Base-by-base conservation (phyloP, 2,888 invertebrate genomes). In the Drosophila antonietae region DNA sequence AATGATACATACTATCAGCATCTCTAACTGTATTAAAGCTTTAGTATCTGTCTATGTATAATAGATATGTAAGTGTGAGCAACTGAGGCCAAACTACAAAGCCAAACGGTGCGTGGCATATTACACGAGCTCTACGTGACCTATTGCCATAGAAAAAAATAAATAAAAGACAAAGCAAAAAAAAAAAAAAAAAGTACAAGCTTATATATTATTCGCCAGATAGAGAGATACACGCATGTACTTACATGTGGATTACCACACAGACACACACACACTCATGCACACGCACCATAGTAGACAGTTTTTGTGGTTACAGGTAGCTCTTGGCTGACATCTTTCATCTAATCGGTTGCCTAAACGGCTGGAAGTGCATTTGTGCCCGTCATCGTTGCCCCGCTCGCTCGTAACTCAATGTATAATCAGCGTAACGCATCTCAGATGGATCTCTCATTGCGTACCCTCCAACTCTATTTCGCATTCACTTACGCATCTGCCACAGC, bases 261-360 rank as follows among this genome's bases (percentile, higher is more conserved):
- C 69, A 65, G 18, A 23, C 37, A 23, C 52, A 35, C 39, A 15
- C 33, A 20, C 51, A n/a, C 52, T 20, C 39, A n/a, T 18, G 18
- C 39, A 39, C 8, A 28, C 39, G 12, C 39, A 8, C n/a, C 15
- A 37, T 37, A 31, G 43, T 14, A 39, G 28, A 10, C 28, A 33
- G n/a, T 33, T 70, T 66, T 66, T 37, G 55, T 56, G 58, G 49
- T 39, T 51, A 51, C 76, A 73, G 82, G 72, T 55, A 62, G 71
- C 57, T 57, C 56, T 62, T 56, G 66, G 53, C 78, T 79, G 79
- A 64, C 77, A 71, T 75, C 64, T 69, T n/a, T 69, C 73, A 73
- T 83, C 73, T 79, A 79, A 88, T 83, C 74, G 68, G 66, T 75
- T 72, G 76, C 71, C 74, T 79, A 83, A 84, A 83, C 68, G 59